phyloP scores from a whole-genome alignment of 1,140 invertebrate genomes.

The Hesperophylax magnus region DNA sequence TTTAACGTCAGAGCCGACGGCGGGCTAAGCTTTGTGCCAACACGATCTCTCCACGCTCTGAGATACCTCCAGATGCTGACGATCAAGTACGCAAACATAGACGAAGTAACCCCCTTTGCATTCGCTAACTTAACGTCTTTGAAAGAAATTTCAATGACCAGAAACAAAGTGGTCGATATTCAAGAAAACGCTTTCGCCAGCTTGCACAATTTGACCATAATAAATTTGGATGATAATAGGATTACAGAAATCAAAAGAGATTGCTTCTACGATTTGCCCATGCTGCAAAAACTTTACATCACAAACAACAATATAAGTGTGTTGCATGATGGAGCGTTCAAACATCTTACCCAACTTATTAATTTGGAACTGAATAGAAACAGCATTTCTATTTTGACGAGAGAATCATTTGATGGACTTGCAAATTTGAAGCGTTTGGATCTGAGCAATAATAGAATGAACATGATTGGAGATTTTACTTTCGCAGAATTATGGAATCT shows the following conservation, averaged over 20 bases:
- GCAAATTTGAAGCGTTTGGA: constrained; percentile 77
- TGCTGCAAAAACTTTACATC: constrained; percentile 76
- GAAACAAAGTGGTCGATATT: constrained; percentile 78
- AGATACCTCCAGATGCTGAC: constrained; percentile 76
- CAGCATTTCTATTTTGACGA: constrained; percentile 77
- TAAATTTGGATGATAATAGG: constrained; percentile 80
- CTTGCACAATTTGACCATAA: constrained; percentile 74
- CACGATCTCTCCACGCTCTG: constrained; percentile 75
- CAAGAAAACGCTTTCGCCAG: constrained; percentile 78
- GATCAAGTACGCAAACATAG: constrained; percentile 80
- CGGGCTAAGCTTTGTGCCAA: constrained; percentile 78
- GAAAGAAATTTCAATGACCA: constrained; percentile 75
- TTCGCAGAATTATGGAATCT: constrained; percentile 82
- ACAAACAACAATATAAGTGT: constrained; percentile 81
- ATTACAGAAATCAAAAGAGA: constrained; percentile 79
- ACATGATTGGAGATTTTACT: constrained; percentile 79
- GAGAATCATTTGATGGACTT: constrained; percentile 80
- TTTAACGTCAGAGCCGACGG: constrained; percentile 78
- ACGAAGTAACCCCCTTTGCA: constrained; percentile 75
- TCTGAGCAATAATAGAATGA: constrained; percentile 78
- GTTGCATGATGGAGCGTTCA: constrained; percentile 80
- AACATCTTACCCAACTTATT: constrained; percentile 74
- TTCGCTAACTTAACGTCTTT: constrained; percentile 80
- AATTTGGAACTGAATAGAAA: constrained; percentile 81
- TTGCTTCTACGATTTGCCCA: constrained; percentile 79